Conservation (phyloP, 2,888 invertebrate genomes). For the Plebejus argus region DNA sequence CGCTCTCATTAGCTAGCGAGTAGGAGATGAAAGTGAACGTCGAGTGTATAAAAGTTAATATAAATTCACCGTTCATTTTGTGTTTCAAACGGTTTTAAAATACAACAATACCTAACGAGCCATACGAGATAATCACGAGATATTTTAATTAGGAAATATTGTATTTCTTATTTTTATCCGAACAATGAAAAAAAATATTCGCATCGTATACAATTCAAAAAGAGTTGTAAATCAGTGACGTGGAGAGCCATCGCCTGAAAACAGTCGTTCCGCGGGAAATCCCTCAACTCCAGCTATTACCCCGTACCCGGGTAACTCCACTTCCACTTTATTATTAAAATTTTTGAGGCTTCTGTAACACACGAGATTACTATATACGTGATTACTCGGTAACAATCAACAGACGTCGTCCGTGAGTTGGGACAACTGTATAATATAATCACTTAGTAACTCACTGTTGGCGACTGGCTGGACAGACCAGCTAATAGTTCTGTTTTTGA, state of each 20-base stretch:
- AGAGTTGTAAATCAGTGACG: neutral
- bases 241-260: neutral
- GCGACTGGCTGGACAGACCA: too few relatives aligned
- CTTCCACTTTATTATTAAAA: slow-evolving; percentile 1
- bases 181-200: too few relatives aligned
- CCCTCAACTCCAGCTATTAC: neutral
- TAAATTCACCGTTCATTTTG: too few relatives aligned
- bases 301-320: neutral
- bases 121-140: too few relatives aligned
- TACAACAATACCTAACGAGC: too few relatives aligned
- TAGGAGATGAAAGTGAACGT: too few relatives aligned
- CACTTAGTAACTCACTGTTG: neutral
- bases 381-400: neutral
- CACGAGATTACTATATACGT: neutral
- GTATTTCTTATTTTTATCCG: neutral
- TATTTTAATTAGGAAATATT: too few relatives aligned
- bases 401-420: neutral
- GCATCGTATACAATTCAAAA: neutral
- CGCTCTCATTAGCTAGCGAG: too few relatives aligned
- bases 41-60: too few relatives aligned
- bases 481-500: too few relatives aligned
- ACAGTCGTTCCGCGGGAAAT: neutral
- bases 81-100: too few relatives aligned
- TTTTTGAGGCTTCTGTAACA: neutral
- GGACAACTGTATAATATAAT: neutral